phyloP scores from a whole-genome alignment of 2,888 invertebrate genomes.

The Osmoderma eremita region DNA sequence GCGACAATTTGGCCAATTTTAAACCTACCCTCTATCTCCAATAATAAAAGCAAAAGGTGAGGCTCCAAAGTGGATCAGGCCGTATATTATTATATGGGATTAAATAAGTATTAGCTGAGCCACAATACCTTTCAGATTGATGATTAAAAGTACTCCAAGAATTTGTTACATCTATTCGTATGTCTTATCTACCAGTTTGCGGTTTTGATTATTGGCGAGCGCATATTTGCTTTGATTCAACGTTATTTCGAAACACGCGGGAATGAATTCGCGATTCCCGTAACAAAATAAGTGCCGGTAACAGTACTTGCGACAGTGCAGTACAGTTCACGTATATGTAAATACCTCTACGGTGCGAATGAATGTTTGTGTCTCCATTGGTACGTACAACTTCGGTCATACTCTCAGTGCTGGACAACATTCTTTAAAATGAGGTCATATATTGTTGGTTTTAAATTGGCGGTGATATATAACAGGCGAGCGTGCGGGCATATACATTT shows the following conservation, averaged over 20 bases:
- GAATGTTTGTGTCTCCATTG: conserved; percentile 28
- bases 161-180: too few relatives aligned
- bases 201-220: too few relatives aligned
- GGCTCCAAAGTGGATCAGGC: too few relatives aligned
- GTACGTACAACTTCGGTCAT: conserved; percentile 32
- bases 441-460: conserved; percentile 45
- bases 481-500: conserved; percentile 17
- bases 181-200: too few relatives aligned
- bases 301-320: conserved; percentile 15
- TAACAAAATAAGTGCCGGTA: conserved; percentile 14
- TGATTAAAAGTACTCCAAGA: too few relatives aligned
- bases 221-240: too few relatives aligned
- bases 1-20: too few relatives aligned
- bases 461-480: conserved; percentile 37
- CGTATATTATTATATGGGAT: too few relatives aligned
- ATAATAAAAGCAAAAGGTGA: too few relatives aligned
- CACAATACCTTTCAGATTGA: too few relatives aligned
- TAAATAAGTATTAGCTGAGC: too few relatives aligned
- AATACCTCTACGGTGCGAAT: conserved; percentile 27
- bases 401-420: conserved; percentile 35
- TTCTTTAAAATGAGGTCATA: conserved; percentile 45
- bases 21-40: too few relatives aligned
- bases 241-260: not conserved
- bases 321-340: conserved; percentile 21
- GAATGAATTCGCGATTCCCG: conserved; percentile 13